Evolutionary conservation across 2,113 vertebrate genomes (phyloP), one percentile per base, ranked within the genome.

Genomic region (Atractosteus spatula): DNA sequence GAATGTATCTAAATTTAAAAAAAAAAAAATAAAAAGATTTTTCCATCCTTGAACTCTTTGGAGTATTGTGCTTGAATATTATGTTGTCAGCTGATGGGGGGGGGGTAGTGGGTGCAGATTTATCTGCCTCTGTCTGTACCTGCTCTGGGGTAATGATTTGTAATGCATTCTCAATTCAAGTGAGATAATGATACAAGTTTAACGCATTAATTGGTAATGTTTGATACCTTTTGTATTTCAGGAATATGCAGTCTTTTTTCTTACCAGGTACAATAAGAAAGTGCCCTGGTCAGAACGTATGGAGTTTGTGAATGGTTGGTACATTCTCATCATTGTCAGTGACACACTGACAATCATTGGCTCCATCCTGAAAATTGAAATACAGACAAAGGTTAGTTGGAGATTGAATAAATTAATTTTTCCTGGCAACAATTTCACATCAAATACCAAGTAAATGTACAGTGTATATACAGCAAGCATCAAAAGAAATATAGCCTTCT

Each of bases 231-330:
- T 10, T 13, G 14, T 3, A 57, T 71, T 44, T 1, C 81, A 99
- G 97, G 96, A 99, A 81, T 98, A 95, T 84, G 91, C 88, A 67
- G 79, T 56, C 2, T 96, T 96, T 84, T 92, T 94, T 71, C 83
- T 86, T 0, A 78, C 85, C 16, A 88, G 93, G 78, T 93, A 90
- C 75, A 91, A 92, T 74, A 96, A 94, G 83, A 81, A 75, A 3
- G 89, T 97, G 74, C 83, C 90, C 10, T 89, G 91, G 86, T 89
- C 88, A 13, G 97, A 97, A 69, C 92, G 91, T 74, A 91, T 96
- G 94, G 94, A 96, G 88, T 97, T 99, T 85, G 91, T 99, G 77
- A 97, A 96, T 0, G 95, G 95, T 63, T 98, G 97, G 97, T 96
- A 97, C 73, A 94, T 98, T 76, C 87, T 97, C 70, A 94, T 96